Evolutionary conservation across 2,888 invertebrate species (phyloP), one percentile per base, ranked within the genome.

Genomic region (Eubasilissa splendida): DNA sequence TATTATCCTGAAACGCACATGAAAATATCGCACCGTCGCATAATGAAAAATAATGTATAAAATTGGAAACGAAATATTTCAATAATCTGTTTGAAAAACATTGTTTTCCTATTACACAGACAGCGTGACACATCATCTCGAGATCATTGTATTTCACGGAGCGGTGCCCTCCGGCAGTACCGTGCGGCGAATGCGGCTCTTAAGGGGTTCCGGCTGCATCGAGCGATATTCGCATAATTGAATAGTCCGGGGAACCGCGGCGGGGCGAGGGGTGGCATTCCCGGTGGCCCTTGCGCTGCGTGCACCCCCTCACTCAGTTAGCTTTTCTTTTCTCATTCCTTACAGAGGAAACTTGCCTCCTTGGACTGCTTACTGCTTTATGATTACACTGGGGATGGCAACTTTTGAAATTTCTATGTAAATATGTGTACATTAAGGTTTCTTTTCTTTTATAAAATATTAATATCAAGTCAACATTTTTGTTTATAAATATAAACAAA

Each of bases 171-270:
- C 74, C 22, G 22, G 22, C 22, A 1, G 22, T 22, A 22, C 22
- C 22, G 22, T 22, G 42, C 33, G 68, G 11, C 12, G 52, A n/a
- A 63, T 14, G 66, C 63, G 42, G 33, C 65, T 70, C 75, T 79
- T 74, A 42, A 14, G 54, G 50, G 59, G 53, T 33, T n/a, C 14
- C 14, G 71, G 71, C 71, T 73, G 71, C 71, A 73, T 42, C 76
- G 79, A 65, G 78, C 56, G 76, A 66, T 79, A 70, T 79, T 79
- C 76, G 81, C 79, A 79, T 81, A 81, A 81, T 81, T 82, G 82
- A 82, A 79, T 82, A 65, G 73, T 31, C 77, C 33, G n/a, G 71
- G 56, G 58, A 11, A 54, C 22, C 14, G 54, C n/a, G 53, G 53
- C 11, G 70, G 68, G 52, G 22, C 12, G 33, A 75, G 65, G 42